Evolutionary conservation across 1,140 invertebrate species (phyloP).

Genomic region (Oryzaephilus surinamensis): DNA sequence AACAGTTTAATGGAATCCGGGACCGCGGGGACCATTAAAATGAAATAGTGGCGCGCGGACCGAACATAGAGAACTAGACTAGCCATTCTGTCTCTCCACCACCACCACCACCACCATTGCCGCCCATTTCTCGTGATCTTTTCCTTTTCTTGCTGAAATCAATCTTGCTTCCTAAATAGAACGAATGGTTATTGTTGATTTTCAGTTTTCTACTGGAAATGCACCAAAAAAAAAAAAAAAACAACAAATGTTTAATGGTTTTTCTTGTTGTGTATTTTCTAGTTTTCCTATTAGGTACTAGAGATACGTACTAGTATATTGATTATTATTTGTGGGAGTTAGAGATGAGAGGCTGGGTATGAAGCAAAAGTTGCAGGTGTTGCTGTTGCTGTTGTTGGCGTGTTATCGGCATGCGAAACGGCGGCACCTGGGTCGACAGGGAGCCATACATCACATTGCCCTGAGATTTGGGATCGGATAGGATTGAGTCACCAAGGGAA

Average conservation of each 20-base stretch:
- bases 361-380: slow-evolving; percentile 13
- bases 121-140: not conserved
- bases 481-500: slow-evolving; percentile 27
- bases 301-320: too few species aligned
- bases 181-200: slow-evolving; percentile 31
- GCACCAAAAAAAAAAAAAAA: too few species aligned
- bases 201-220: too few species aligned
- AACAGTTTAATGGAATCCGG: slow-evolving; percentile 40
- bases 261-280: too few species aligned
- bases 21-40: slow-evolving; percentile 39
- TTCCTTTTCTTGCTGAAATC: slow-evolving; percentile 22
- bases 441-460: slow-evolving; percentile 35
- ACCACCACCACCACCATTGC: not conserved
- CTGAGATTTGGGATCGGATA: slow-evolving; percentile 30
- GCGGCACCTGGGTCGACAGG: slow-evolving; percentile 23
- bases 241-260: too few species aligned
- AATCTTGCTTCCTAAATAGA: slow-evolving; percentile 27
- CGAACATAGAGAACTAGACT: slow-evolving; percentile 14
- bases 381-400: too few species aligned
- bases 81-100: slow-evolving; percentile 15
- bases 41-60: slow-evolving; percentile 36
- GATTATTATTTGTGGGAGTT: not conserved
- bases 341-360: not conserved
- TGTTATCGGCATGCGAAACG: too few species aligned
- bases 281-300: too few species aligned